Percentiles rank a stretch among this genome's conserved stretches.
Conservation (phyloP, 1,140 invertebrate species). For the Sminthurides bifidus region DNA sequence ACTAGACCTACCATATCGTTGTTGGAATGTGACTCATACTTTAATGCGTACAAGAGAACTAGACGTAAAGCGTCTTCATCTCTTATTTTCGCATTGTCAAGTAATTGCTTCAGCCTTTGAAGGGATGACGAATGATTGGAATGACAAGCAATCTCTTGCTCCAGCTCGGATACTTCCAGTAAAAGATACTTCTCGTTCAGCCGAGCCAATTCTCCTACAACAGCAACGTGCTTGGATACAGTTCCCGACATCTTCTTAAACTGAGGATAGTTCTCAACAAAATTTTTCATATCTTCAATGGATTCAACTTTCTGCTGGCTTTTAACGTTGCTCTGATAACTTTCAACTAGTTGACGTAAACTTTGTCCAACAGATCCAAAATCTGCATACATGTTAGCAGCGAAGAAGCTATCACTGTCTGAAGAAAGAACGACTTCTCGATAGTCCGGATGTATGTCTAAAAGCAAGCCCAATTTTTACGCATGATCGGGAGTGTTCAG, state of each 20-base stretch:
- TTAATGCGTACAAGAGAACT: constrained; percentile 82
- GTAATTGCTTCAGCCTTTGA: constrained; percentile 56
- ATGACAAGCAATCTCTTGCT: constrained; percentile 90
- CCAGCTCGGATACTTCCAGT: constrained; percentile 86
- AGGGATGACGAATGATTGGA: constrained; percentile 80
- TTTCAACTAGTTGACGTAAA: constrained; percentile 93
- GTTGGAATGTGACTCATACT: constrained; percentile 79
- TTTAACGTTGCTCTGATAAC: constrained; percentile 88
- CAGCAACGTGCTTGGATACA: constrained; percentile 90
- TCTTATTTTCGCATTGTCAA: constrained; percentile 56
- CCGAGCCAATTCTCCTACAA: constrained; percentile 86
- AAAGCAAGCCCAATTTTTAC: constrained; percentile 1
- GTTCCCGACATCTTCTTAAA: constrained; percentile 99
- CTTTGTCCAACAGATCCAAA: constrained; percentile 97
- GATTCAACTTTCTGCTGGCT: constrained; percentile 95
- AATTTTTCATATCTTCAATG: constrained; percentile 96
- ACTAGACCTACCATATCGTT: constrained; percentile 66
- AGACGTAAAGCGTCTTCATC: constrained; percentile 72
- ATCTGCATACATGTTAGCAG: constrained; percentile 89
- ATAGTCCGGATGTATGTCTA: constrained; percentile 59
- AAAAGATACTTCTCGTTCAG: constrained; percentile 65
- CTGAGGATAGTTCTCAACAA: constrained; percentile 95
- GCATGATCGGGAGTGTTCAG: neutral
- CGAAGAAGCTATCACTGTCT: constrained; percentile 96
- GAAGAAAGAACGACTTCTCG: constrained; percentile 85